Conservation (phyloP, 2,113 vertebrate genomes). For the Salvelinus alpinus region DNA sequence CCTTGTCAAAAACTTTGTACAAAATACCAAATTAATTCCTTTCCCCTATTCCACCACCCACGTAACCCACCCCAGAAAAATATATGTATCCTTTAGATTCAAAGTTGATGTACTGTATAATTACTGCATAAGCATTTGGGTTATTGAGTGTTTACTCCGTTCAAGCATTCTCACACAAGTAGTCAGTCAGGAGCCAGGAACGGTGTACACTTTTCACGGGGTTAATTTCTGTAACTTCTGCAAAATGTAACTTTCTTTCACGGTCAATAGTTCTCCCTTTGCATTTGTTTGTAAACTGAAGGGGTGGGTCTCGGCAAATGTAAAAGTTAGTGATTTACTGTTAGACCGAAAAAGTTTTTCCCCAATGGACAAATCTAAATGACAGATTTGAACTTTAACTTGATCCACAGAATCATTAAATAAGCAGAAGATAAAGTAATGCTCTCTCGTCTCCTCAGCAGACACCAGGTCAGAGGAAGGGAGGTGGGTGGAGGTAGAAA, state of each 20-base stretch:
- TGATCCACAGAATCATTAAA: constrained; percentile 6
- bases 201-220: constrained; percentile 19
- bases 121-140: constrained; percentile 67
- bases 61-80: constrained; percentile 49
- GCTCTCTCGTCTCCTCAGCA: constrained; percentile 45
- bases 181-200: constrained; percentile 37
- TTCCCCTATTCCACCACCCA: constrained; percentile 36
- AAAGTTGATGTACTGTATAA: constrained; percentile 53
- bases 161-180: constrained; percentile 48
- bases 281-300: constrained; percentile 56
- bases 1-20: constrained; percentile 32
- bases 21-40: constrained; percentile 56
- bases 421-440: constrained; percentile 62
- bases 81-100: constrained; percentile 58
- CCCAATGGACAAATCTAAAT: neutral
- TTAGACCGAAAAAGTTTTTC: neutral
- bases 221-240: constrained; percentile 59
- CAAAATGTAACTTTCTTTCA: constrained; percentile 61
- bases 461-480: constrained; percentile 5
- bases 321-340: constrained; percentile 8
- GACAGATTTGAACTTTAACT: constrained; percentile 1
- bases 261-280: constrained; percentile 70
- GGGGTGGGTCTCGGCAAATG: constrained; percentile 38
- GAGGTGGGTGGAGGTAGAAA: constrained; percentile 18
- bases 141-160: constrained; percentile 42